These are phyloP conservation scores for Caenorhabditis doughertyi DNA, from an alignment of 2,888 invertebrate species.

Conservation along the genomic window DNA sequence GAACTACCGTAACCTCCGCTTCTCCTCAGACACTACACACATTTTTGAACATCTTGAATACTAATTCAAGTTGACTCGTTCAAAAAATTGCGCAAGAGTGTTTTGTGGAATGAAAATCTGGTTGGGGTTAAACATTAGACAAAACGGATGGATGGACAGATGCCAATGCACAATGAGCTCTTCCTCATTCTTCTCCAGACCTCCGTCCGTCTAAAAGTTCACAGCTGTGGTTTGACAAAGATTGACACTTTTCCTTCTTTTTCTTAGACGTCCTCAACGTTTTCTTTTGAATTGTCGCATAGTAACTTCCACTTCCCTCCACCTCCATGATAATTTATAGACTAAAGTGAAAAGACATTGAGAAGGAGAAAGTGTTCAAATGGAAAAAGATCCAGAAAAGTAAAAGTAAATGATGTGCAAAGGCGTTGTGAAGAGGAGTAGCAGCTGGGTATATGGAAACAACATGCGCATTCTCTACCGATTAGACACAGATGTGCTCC, in stretches of 20 bases:
- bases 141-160: slow-evolving; percentile 44
- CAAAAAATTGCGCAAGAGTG: slow-evolving; percentile 35
- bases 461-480: slow-evolving; percentile 65
- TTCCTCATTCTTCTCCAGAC: slow-evolving; percentile 10
- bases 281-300: slow-evolving; percentile 33
- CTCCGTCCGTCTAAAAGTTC: slow-evolving; percentile 45
- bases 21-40: too few species aligned
- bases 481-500: slow-evolving; percentile 68
- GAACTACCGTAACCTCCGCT: too few species aligned
- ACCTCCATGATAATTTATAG: slow-evolving; percentile 13
- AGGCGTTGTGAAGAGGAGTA: slow-evolving; percentile 37
- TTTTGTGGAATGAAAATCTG: slow-evolving; percentile 7
- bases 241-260: slow-evolving; percentile 46
- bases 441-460: slow-evolving; percentile 67
- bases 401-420: slow-evolving; percentile 61
- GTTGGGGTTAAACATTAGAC: slow-evolving; percentile 33
- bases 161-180: slow-evolving; percentile 62
- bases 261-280: background rate
- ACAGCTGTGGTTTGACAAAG: slow-evolving; percentile 64
- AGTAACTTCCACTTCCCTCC: slow-evolving; percentile 16
- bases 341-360: slow-evolving; percentile 5
- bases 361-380: slow-evolving; percentile 1
- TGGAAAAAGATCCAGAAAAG: slow-evolving; percentile 24
- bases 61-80: too few species aligned
- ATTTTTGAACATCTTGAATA: too few species aligned